Evolutionary conservation across 2,113 vertebrate species (phyloP).

Genomic region (Chlorocebus sabaeus): DNA sequence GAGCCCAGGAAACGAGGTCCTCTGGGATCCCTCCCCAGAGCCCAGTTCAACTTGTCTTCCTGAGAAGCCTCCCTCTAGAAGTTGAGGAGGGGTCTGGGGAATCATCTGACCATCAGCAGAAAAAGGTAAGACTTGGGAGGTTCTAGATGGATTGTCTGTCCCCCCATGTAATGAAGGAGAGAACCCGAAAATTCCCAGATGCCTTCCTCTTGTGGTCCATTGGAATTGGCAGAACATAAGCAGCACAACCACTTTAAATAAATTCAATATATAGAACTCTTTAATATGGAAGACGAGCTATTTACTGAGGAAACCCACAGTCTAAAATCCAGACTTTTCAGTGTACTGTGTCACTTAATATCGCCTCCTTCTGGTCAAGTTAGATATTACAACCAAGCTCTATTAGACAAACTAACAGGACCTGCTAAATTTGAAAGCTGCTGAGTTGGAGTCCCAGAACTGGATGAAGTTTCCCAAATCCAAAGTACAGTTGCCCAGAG

Average conservation of each 20-base stretch:
- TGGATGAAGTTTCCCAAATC: neutral
- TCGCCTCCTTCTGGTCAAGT: neutral
- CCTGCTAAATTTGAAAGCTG: neutral
- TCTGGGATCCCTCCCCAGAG: neutral
- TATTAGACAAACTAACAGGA: no score
- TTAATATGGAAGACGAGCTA: fast-evolving
- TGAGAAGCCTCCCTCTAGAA: neutral
- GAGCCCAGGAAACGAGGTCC: neutral
- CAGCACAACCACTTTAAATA: fast-evolving
- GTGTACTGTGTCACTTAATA: fast-evolving
- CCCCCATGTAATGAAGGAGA: neutral
- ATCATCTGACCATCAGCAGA: neutral
- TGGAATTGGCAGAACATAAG: fast-evolving
- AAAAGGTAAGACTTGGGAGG: no score
- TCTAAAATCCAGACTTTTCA: neutral
- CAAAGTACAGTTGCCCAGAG: fast-evolving
- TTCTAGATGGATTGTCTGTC: neutral
- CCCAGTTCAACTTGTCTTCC: neutral
- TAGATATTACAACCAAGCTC: neutral
- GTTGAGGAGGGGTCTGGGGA: neutral
- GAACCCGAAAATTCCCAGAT: fast-evolving
- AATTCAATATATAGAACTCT: no score
- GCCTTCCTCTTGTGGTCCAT: fast-evolving
- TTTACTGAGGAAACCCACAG: neutral
- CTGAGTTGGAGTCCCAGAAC: neutral